These are phyloP conservation scores for Xenopus tropicalis DNA, from an alignment of 2,113 vertebrate genomes.

Conservation along the genomic window DNA sequence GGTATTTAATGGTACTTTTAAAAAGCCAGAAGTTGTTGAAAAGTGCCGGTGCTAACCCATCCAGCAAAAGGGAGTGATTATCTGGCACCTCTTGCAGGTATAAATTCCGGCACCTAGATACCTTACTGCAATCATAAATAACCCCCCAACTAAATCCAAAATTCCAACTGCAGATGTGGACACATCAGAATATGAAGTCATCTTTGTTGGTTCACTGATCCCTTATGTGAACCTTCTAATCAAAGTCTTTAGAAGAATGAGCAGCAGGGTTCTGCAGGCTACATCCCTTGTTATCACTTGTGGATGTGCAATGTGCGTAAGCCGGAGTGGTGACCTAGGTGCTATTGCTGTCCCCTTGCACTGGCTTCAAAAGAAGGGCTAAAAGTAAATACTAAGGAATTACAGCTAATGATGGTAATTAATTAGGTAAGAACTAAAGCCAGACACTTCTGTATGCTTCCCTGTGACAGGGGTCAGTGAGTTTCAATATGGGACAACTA, in stretches of 20 bases:
- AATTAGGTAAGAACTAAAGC: slow-evolving; percentile 3
- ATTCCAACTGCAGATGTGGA: too few species aligned
- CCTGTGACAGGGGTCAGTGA: slow-evolving; percentile 4
- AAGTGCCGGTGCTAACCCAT: too few species aligned
- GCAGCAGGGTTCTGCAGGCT: not conserved
- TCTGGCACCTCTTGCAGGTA: too few species aligned
- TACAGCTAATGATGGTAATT: not conserved
- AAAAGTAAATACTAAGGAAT: not conserved
- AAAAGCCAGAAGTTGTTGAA: too few species aligned
- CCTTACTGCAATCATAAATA: too few species aligned
- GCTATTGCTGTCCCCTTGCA: not conserved
- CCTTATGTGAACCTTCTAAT: not conserved
- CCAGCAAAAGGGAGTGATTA: too few species aligned
- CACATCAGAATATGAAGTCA: too few species aligned
- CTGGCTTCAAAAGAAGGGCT: not conserved
- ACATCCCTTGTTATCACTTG: not conserved
- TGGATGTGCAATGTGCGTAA: not conserved
- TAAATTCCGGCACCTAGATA: too few species aligned
- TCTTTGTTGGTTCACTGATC: too few species aligned
- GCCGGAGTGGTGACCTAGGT: not conserved
- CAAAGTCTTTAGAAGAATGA: not conserved
- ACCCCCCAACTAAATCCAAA: too few species aligned
- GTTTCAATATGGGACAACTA: slow-evolving; percentile 9
- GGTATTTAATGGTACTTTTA: too few species aligned
- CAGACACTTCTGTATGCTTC: slow-evolving; percentile 1